Conservation (phyloP, 2,888 invertebrate genomes). For the Corbicula japonica region DNA sequence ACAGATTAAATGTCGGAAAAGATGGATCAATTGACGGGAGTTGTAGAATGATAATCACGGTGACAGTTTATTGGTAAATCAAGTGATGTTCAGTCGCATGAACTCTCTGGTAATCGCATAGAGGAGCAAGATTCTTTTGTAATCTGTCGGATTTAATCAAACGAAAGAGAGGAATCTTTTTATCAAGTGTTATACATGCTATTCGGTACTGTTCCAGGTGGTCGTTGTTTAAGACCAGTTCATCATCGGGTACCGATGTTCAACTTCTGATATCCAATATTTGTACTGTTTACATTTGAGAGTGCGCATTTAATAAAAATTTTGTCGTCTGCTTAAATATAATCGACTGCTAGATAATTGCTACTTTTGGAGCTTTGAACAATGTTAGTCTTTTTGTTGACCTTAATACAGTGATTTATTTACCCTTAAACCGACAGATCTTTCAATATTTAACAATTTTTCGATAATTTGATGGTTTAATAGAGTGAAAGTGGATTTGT, state of each 20-base stretch:
- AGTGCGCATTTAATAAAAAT: constrained; percentile 45
- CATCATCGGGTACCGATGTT: constrained; percentile 34
- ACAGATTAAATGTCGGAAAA: constrained; percentile 5
- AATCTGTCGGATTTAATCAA: constrained; percentile 50
- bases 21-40: constrained; percentile 34
- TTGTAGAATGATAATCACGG: constrained; percentile 36
- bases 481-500: constrained; percentile 39
- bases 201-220: constrained; percentile 38
- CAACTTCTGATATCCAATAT: constrained; percentile 37
- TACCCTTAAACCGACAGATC: constrained; percentile 41
- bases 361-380: constrained; percentile 41
- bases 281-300: constrained; percentile 38
- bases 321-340: constrained; percentile 47
- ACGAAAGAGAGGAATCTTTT: constrained; percentile 34
- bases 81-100: constrained; percentile 45
- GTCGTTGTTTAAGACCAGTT: constrained; percentile 21
- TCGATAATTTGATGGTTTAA: constrained; percentile 32
- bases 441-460: constrained; percentile 36
- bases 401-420: constrained; percentile 46
- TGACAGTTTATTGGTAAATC: constrained; percentile 55
- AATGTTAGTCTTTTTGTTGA: constrained; percentile 43
- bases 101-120: constrained; percentile 40
- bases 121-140: constrained; percentile 49
- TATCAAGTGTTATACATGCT: constrained; percentile 29
- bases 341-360: constrained; percentile 38